Evolutionary conservation across 2,888 invertebrate species (phyloP).

Genomic region (Hirtodrosophila cameraria): DNA sequence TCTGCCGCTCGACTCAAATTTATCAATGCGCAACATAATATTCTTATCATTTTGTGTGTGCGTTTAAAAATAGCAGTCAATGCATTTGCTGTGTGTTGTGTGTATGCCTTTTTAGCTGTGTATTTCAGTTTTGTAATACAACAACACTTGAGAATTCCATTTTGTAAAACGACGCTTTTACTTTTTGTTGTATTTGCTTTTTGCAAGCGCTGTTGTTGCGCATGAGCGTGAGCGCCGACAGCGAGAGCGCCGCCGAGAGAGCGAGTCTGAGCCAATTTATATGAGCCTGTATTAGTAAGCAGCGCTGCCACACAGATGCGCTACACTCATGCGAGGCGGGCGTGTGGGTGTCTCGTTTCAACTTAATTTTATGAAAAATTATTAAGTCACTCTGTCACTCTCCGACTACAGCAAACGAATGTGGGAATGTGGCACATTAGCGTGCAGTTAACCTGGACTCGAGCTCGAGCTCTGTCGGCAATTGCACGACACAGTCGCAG

Average conservation of each 20-base stretch:
- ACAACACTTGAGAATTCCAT: slow-evolving; percentile 9
- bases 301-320: slow-evolving; percentile 19
- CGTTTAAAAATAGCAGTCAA: slow-evolving; percentile 62
- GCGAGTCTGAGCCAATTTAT: slow-evolving; percentile 8
- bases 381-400: slow-evolving; percentile 40
- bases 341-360: slow-evolving; percentile 39
- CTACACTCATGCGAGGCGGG: slow-evolving; percentile 34
- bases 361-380: slow-evolving; percentile 39
- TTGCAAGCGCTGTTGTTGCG: slow-evolving; percentile 57
- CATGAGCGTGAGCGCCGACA: slow-evolving; percentile 52
- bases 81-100: slow-evolving; percentile 32
- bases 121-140: slow-evolving; percentile 16
- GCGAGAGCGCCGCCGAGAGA: slow-evolving; percentile 9
- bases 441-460: slow-evolving; percentile 50
- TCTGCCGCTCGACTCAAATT: slow-evolving; percentile 33
- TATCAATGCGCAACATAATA: slow-evolving; percentile 48
- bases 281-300: slow-evolving; percentile 11
- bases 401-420: slow-evolving; percentile 26
- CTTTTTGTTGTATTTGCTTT: slow-evolving; percentile 32
- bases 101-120: slow-evolving; percentile 12
- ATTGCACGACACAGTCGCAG: slow-evolving; percentile 45
- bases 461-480: slow-evolving; percentile 51
- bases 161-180: slow-evolving; percentile 30
- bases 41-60: slow-evolving; percentile 60
- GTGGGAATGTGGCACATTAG: slow-evolving; percentile 67